A percentile compares a stretch with the other conserved stretches of the same genome.
Evolutionary conservation across 2,888 invertebrate species (phyloP).

Genomic region (Eretmocerus hayati): DNA sequence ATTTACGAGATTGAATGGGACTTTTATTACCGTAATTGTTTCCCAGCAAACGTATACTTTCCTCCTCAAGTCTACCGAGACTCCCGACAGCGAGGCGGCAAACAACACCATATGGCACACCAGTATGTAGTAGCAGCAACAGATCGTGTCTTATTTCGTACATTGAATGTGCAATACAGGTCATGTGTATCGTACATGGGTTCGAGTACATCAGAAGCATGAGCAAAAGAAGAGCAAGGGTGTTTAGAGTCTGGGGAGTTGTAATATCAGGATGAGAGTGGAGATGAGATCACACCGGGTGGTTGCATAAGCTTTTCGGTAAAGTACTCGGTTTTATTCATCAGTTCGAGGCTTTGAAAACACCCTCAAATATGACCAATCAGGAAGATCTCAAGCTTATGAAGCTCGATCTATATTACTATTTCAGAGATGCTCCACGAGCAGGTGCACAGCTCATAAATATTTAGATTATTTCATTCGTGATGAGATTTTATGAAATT

Average conservation of each 20-base stretch:
- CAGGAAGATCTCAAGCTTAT: too few relatives aligned
- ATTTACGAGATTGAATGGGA: constrained; percentile 7
- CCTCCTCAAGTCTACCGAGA: background rate
- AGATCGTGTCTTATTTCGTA: constrained; percentile 16
- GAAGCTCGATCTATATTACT: too few relatives aligned
- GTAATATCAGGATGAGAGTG: background rate
- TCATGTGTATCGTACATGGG: background rate
- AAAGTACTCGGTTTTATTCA: too few relatives aligned
- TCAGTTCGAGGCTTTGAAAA: too few relatives aligned
- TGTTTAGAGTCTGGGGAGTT: background rate
- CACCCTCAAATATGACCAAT: too few relatives aligned
- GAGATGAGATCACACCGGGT: background rate
- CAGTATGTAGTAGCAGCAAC: constrained; percentile 23
- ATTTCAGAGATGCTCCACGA: too few relatives aligned
- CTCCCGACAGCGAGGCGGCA: constrained; percentile 23
- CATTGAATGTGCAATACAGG: too few relatives aligned
- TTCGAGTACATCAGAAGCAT: background rate
- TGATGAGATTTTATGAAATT: too few relatives aligned
- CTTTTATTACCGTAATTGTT: constrained; percentile 39
- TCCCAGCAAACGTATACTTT: constrained; percentile 30
- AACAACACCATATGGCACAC: constrained; percentile 43
- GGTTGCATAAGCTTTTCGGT: background rate
- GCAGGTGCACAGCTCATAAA: too few relatives aligned
- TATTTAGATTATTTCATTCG: too few relatives aligned
- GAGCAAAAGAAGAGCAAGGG: too few relatives aligned